Base-by-base conservation (phyloP, 2,888 invertebrate species). In the Endotricha flammealis region DNA sequence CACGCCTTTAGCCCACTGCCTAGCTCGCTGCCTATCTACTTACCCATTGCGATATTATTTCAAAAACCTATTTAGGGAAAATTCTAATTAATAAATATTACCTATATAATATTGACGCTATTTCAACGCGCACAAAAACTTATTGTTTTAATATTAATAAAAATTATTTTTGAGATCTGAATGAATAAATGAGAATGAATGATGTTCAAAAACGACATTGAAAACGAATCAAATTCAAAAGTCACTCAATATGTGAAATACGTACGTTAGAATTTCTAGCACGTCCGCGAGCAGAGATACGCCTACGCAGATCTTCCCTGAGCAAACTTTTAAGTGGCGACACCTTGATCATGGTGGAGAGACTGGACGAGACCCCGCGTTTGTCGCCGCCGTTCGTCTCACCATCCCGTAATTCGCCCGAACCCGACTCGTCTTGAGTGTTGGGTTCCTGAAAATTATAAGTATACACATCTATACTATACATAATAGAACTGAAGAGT, bases 271-370 rank as follows among this genome's bases (percentile, higher is more conserved):
- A 70, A 48, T 70, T 78, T 39, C 90, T 82, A 50, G 88, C 88
- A 56, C 89, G 89, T 33, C 91, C 91, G 57, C 92, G 87, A 25
- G 91, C 92, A 42, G 92, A 91, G 57, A 95, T 91, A 69, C 94
- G 92, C 44, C 94, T 88, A 67, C 94, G 93, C 55, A 95, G 83
- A 77, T 95, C 95, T 69, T 95, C 95, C 32, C 95, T 89, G 45
- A 95, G 85, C 47, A 95, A 80, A 53, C 95, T 95, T 75, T 95
- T 95, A 49, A 95, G 82, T 44, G 95, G 95, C 36, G 95, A 95
- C 50, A 92, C 90, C 87, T 94, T 94, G 64, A 95, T 95, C 56
- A 94, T 75, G 37, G 94, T 93, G 48, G 93, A 92, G 50, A 93
- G 85, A 69, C 90, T 91, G 53, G 91, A 91, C 37, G 92, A 92